These are phyloP conservation scores for Aspidoscelis tigris DNA, from an alignment of 2,113 vertebrate genomes.

Conservation along the genomic window DNA sequence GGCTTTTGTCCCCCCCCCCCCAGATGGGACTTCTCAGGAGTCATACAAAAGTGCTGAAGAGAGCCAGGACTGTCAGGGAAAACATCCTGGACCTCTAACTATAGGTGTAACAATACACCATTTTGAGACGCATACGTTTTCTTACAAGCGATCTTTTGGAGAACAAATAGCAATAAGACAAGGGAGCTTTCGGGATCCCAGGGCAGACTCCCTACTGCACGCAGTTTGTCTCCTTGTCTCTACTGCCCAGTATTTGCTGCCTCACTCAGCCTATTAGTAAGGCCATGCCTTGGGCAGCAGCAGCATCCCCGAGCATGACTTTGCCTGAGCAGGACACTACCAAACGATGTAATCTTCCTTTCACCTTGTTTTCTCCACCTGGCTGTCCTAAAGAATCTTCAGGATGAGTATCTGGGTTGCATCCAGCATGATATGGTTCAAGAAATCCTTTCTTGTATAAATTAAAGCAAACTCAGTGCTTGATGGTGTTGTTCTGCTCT, in stretches of 20 bases:
- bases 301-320: too few species aligned
- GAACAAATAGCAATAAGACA: not conserved
- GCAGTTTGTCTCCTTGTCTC: too few species aligned
- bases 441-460: not conserved
- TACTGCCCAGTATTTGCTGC: not conserved
- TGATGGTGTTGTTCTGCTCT: not conserved
- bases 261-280: not conserved
- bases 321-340: too few species aligned
- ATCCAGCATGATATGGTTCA: not conserved
- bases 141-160: not conserved
- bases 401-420: not conserved
- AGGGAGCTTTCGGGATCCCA: not conserved
- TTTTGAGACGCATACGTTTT: not conserved
- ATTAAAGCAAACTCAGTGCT: not conserved
- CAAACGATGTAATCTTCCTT: not conserved
- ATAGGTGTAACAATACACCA: too few species aligned
- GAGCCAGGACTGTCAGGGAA: too few species aligned
- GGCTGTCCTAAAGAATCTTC: too few species aligned
- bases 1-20: too few species aligned
- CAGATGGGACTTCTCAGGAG: too few species aligned
- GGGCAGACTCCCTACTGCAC: not conserved
- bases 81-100: too few species aligned
- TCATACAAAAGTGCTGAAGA: too few species aligned
- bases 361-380: not conserved
- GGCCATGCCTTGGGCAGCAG: not conserved